Evolutionary conservation across 2,888 invertebrate species (phyloP).

Genomic region (Napeogenes inachia): DNA sequence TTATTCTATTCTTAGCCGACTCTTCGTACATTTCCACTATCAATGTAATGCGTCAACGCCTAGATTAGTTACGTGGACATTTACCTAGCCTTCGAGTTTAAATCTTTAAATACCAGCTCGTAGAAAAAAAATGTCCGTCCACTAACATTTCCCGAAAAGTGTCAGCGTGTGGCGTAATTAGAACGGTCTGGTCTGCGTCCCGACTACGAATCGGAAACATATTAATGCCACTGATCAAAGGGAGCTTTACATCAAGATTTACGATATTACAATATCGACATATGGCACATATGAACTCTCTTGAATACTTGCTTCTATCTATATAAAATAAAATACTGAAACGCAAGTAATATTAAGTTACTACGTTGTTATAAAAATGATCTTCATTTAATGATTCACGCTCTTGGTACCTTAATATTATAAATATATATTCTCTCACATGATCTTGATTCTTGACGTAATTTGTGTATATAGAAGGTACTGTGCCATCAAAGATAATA

Average conservation of each 20-base stretch:
- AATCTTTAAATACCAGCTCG: constrained; percentile 47
- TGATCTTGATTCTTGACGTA: constrained; percentile 27
- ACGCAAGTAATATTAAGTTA: too few relatives aligned
- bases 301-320: too few relatives aligned
- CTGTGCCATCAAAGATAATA: constrained; percentile 25
- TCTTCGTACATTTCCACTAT: constrained; percentile 26
- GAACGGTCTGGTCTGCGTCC: constrained; percentile 57
- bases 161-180: constrained; percentile 60
- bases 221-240: constrained; percentile 71
- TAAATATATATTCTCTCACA: constrained; percentile 20
- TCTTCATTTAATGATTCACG: too few relatives aligned
- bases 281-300: constrained; percentile 20
- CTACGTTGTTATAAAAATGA: too few relatives aligned
- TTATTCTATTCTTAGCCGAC: constrained; percentile 23
- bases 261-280: constrained; percentile 30
- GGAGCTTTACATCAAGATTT: constrained; percentile 50
- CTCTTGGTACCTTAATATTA: too few relatives aligned
- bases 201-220: constrained; percentile 63
- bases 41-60: constrained; percentile 27
- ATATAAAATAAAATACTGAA: too few relatives aligned
- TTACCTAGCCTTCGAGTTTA: constrained; percentile 47
- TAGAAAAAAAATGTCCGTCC: constrained; percentile 56
- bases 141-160: constrained; percentile 55
- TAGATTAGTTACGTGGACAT: constrained; percentile 37
- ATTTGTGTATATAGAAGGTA: constrained; percentile 23